Evolutionary conservation across 2,113 vertebrate species (phyloP).

Genomic region (Reinhardtius hippoglossoides): DNA sequence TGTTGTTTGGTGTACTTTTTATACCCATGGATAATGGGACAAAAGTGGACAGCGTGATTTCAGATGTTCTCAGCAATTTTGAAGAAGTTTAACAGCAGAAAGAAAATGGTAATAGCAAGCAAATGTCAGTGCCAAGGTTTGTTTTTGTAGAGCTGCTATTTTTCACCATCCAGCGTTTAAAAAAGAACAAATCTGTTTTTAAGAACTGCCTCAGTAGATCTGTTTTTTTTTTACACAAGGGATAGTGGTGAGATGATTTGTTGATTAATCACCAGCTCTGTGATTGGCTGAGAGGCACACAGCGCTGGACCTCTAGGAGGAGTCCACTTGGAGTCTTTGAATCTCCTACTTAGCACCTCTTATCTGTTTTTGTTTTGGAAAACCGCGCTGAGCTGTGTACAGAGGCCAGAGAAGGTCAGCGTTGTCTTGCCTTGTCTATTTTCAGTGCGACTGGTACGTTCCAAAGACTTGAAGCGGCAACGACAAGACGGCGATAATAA

Average conservation of each 20-base stretch:
- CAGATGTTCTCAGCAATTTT: background rate
- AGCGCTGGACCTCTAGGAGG: constrained; percentile 3
- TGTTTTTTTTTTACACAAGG: background rate
- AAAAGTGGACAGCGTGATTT: background rate
- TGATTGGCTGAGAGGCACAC: background rate
- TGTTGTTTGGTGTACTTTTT: constrained; percentile 1
- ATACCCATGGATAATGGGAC: constrained; percentile 9
- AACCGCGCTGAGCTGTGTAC: constrained; percentile 15
- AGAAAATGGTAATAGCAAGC: background rate
- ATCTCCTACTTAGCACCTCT: constrained; percentile 31
- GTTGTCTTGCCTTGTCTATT: constrained; percentile 36
- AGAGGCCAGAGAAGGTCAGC: constrained; percentile 35
- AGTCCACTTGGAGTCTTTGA: constrained; percentile 13
- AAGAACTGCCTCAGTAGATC: background rate
- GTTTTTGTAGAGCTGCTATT: background rate
- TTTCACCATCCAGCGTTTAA: background rate
- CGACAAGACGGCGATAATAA: constrained; percentile 14
- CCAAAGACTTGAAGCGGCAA: constrained; percentile 18
- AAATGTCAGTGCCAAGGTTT: constrained; percentile 1
- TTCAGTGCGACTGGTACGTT: constrained; percentile 27
- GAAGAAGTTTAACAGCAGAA: background rate
- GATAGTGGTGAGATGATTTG: background rate
- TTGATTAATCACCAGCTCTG: background rate
- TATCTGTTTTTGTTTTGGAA: constrained; percentile 60
- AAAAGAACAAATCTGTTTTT: background rate